Percentiles rank a stretch among this genome's conserved stretches.
Conservation (phyloP, 2,797 vertebrate species). For the Sebastes elongatus region DNA sequence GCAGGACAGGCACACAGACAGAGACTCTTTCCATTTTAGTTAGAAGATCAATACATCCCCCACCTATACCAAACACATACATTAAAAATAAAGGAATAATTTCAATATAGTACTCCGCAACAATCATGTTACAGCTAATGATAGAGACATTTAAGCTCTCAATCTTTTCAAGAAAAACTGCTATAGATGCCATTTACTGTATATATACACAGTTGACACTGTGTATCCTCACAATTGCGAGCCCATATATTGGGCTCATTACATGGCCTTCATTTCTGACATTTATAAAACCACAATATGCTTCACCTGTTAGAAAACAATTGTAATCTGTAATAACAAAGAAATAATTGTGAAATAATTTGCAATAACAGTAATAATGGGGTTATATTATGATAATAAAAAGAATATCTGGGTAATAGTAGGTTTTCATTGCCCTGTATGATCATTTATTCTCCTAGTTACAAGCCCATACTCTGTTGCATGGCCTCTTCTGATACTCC, state of each 20-base stretch:
- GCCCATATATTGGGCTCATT: not conserved
- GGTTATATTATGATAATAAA: not conserved
- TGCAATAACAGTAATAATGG: not conserved
- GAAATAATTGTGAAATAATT: not conserved
- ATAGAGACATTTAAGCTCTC: not conserved
- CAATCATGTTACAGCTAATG: not conserved
- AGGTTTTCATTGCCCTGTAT: not conserved
- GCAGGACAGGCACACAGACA: not conserved
- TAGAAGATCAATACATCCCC: not conserved
- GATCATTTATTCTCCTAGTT: not conserved
- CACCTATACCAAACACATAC: not conserved
- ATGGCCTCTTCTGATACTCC: slow-evolving; percentile 31
- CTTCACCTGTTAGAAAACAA: not conserved
- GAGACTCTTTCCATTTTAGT: not conserved
- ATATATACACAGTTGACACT: not conserved
- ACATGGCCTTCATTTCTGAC: not conserved
- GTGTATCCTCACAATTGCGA: not conserved
- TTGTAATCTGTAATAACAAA: not conserved
- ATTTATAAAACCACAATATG: not conserved
- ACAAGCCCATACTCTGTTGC: not conserved
- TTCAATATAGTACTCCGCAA: not conserved
- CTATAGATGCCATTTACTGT: not conserved
- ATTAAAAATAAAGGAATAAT: not conserved
- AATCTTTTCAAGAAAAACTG: not conserved
- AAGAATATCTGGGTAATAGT: not conserved